Conservation (phyloP, 2,113 vertebrate genomes). For the Upupa epops region DNA sequence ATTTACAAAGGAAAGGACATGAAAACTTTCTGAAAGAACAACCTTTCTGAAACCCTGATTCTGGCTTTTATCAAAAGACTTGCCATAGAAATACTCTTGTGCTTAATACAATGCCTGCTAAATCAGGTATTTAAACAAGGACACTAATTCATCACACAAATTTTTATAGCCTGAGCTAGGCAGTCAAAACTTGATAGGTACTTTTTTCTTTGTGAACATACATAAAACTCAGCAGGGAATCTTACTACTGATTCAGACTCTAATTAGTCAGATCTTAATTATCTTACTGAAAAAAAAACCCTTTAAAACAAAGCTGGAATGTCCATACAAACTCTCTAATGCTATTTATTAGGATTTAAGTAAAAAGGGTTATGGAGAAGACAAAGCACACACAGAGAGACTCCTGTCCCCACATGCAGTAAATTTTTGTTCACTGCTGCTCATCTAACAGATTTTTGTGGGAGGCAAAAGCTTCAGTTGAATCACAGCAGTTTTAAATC, state of each 20-base stretch:
- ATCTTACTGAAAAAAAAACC: neutral
- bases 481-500: neutral
- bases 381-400: neutral
- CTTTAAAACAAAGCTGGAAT: neutral
- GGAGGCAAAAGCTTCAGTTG: neutral
- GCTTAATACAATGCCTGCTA: neutral
- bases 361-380: neutral
- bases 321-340: neutral
- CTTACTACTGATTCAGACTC: neutral
- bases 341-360: neutral
- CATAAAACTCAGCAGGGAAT: neutral
- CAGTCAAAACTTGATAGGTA: neutral
- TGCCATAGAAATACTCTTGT: neutral
- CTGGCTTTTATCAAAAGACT: neutral
- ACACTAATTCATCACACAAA: neutral
- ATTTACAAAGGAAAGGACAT: neutral
- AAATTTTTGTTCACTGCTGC: neutral
- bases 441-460: neutral
- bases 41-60: neutral
- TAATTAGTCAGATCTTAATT: neutral
- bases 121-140: neutral
- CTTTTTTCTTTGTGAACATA: neutral
- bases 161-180: neutral
- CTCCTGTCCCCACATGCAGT: neutral
- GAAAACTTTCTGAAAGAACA: constrained; percentile 3